These are phyloP conservation scores for Coleophora deauratella DNA, from an alignment of 2,888 invertebrate genomes.

Conservation along the genomic window DNA sequence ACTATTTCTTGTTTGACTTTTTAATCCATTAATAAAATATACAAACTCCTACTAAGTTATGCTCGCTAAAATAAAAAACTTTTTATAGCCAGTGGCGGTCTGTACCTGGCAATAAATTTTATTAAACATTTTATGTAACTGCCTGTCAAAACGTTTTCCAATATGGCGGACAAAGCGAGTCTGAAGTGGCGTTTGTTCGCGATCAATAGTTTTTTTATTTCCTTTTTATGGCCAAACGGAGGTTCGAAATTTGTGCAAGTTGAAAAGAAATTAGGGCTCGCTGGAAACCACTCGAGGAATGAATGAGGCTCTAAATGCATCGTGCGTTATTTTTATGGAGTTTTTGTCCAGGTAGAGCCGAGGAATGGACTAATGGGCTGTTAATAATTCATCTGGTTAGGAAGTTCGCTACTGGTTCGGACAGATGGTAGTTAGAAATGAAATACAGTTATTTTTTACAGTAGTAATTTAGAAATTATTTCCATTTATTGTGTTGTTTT, in stretches of 20 bases:
- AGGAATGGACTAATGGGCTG: slow-evolving; percentile 54
- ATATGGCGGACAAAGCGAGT: slow-evolving; percentile 62
- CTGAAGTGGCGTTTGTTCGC: slow-evolving; percentile 64
- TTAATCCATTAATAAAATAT: too few relatives aligned
- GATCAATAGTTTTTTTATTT: slow-evolving; percentile 64
- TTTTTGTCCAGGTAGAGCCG: slow-evolving; percentile 59
- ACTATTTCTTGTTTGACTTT: too few relatives aligned
- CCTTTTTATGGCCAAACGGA: slow-evolving; percentile 59
- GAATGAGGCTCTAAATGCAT: slow-evolving; percentile 54
- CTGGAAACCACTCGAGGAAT: slow-evolving; percentile 57
- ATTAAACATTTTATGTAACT: slow-evolving; percentile 30
- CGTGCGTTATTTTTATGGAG: slow-evolving; percentile 58
- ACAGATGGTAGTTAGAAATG: slow-evolving; percentile 11
- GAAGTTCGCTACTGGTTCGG: slow-evolving; percentile 29
- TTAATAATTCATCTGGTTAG: slow-evolving; percentile 45
- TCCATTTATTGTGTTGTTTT: too few relatives aligned
- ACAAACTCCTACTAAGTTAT: too few relatives aligned
- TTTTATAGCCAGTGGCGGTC: too few relatives aligned
- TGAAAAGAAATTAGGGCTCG: slow-evolving; percentile 64
- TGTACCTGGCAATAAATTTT: too few relatives aligned
- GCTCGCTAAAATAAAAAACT: too few relatives aligned
- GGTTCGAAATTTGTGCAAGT: slow-evolving; percentile 47
- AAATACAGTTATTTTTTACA: slow-evolving; percentile 8
- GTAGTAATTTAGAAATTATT: too few relatives aligned
- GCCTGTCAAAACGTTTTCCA: slow-evolving; percentile 62